These are phyloP conservation scores for Diplogasteroides magnus DNA, from an alignment of 1,140 invertebrate species.

Conservation along the genomic window DNA sequence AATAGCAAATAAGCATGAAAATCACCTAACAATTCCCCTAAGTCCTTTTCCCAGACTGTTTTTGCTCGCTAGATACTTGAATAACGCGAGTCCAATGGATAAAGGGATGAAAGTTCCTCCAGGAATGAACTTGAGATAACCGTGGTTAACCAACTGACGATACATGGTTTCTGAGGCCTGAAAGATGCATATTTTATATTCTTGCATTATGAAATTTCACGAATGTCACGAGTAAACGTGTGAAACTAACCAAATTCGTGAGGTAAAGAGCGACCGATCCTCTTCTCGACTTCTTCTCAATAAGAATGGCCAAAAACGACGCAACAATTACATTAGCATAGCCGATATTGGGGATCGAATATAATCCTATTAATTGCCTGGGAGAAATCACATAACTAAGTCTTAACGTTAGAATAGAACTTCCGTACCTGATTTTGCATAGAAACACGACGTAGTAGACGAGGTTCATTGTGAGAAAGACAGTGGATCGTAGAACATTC, in stretches of 20 bases:
- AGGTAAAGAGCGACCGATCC: conserved; percentile 46
- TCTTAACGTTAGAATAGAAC: not conserved
- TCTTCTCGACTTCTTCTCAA: conserved; percentile 41
- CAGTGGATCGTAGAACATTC: conserved; percentile 39
- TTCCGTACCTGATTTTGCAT: conserved; percentile 41
- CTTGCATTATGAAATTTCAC: not conserved
- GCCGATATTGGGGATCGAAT: conserved; percentile 39
- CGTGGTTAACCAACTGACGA: conserved; percentile 44
- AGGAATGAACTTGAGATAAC: conserved; percentile 31
- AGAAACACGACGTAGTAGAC: conserved; percentile 39
- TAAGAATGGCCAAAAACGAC: conserved; percentile 42
- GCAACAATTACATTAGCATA: conserved; percentile 35
- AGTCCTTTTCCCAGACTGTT: conserved; percentile 17
- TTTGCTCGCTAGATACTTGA: conserved; percentile 23
- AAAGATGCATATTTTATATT: conserved; percentile 6
- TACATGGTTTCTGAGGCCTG: conserved; percentile 52
- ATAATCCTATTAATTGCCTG: conserved; percentile 46
- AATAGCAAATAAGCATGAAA: not conserved
- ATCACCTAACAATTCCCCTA: conserved; percentile 22
- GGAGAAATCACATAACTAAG: conserved; percentile 2
- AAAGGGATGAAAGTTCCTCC: conserved; percentile 46
- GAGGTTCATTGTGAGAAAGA: conserved; percentile 46
- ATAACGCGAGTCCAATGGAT: conserved; percentile 36
- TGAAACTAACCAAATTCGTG: conserved; percentile 42
- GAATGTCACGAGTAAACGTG: conserved; percentile 5